A percentile compares a stretch with the other conserved stretches of the same genome.
phyloP scores from a whole-genome alignment of 1,140 invertebrate species.

The Drosophila repletoides region DNA sequence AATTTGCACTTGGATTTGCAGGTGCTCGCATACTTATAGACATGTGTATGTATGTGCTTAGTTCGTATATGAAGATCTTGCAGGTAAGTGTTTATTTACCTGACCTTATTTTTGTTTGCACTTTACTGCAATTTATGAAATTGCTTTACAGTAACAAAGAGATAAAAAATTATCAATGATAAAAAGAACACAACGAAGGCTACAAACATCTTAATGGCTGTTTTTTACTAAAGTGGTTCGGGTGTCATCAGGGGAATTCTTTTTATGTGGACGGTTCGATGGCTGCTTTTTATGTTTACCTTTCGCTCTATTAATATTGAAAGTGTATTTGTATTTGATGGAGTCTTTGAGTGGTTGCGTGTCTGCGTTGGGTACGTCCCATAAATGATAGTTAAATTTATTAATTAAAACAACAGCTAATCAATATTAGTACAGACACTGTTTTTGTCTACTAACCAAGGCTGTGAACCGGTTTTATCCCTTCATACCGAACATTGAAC shows the following conservation, averaged over 20 bases:
- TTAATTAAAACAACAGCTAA: conserved; percentile 11
- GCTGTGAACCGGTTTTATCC: too few relatives aligned
- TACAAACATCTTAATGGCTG: conserved; percentile 44
- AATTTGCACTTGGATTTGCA: too few relatives aligned
- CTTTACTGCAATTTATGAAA: conserved; percentile 58
- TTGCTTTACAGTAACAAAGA: conserved; percentile 63
- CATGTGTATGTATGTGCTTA: not conserved
- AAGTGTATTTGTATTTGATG: conserved; percentile 38
- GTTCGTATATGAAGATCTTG: conserved; percentile 6
- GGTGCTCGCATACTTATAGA: too few relatives aligned
- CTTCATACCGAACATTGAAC: too few relatives aligned
- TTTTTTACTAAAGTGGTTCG: conserved; percentile 7
- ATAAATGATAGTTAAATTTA: conserved; percentile 5
- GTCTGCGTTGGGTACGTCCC: not conserved
- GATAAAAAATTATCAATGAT: conserved; percentile 67
- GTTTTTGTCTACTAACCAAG: too few relatives aligned
- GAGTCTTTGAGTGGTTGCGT: too few relatives aligned
- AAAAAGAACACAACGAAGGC: conserved; percentile 59
- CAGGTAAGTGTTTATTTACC: conserved; percentile 28
- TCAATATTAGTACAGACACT: conserved; percentile 3
- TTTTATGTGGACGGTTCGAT: conserved; percentile 1
- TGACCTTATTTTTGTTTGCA: conserved; percentile 33
- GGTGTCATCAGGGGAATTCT: conserved; percentile 1
- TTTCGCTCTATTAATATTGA: conserved; percentile 24
- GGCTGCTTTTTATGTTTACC: conserved; percentile 14